phyloP scores from a whole-genome alignment of 2,888 invertebrate genomes.

The Exephanes ischioxanthus region DNA sequence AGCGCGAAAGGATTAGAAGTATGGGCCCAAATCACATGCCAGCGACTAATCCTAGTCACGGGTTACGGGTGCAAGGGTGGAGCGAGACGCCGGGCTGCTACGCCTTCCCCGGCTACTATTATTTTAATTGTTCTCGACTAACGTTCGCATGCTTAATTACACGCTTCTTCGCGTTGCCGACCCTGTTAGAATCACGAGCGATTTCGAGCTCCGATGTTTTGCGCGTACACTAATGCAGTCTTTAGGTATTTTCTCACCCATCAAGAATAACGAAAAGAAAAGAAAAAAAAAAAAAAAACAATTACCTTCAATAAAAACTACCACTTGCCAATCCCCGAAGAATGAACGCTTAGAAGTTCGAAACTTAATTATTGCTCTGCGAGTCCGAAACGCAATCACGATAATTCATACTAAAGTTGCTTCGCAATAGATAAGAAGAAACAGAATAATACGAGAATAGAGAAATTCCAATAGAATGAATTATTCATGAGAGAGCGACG shows the following conservation, averaged over 20 bases:
- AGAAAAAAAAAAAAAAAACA: neutral
- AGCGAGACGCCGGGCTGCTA: constrained; percentile 24
- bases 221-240: neutral
- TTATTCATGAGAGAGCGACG: neutral
- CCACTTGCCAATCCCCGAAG: neutral
- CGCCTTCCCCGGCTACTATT: constrained; percentile 49
- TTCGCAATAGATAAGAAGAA: neutral
- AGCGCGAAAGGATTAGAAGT: constrained; percentile 62
- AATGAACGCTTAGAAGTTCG: neutral
- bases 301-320: neutral
- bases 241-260: neutral
- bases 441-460: neutral
- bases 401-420: neutral
- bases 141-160: constrained; percentile 65
- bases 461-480: neutral
- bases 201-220: neutral
- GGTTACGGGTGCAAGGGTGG: constrained; percentile 66
- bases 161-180: constrained; percentile 18
- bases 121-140: constrained; percentile 64
- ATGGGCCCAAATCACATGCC: constrained; percentile 75
- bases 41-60: constrained; percentile 70
- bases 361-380: neutral
- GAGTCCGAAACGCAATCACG: neutral
- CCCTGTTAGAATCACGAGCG: neutral
- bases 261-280: neutral